Evolutionary conservation across 2,797 vertebrate species (phyloP), one percentile per base, ranked within the genome.

Genomic region (Muscicapa comitata): DNA sequence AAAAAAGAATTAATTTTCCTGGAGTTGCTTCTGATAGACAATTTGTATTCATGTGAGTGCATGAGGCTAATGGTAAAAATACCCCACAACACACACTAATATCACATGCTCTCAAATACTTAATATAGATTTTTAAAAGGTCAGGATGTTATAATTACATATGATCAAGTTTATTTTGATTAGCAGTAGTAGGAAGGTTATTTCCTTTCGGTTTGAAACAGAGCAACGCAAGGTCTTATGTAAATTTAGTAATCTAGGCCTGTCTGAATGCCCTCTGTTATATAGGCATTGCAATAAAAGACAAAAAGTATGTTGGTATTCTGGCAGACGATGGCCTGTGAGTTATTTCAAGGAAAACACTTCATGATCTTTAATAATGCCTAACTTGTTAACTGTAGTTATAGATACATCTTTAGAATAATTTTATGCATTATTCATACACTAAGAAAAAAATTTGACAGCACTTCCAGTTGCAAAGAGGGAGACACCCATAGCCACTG

Each of bases 131-230:
- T 53, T 95, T 70, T 1, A 86, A 95, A 96, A 86, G 62, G 19
- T 90, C 88, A 85, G 55, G 74, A 78, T 86, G 20, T 35, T 91
- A 38, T 94, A 95, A 94, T 76, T 95, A 43, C 5, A 5, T 62
- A n/a, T 37, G 6, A 92, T 18, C 31, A 81, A 78, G 35, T 38
- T 75, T 91, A 25, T 78, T 94, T 88, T 88, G 73, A 95, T 93
- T 96, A 86, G 33, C 21, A 43, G 11, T 26, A 59, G 58, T 31
- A 58, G 43, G 43, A 90, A 26, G 13, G 33, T 47, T 81, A n/a
- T 28, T 91, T 88, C 35, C 45, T 86, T 67, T 65, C 43, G 17
- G 17, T 86, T 74, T 77, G 59, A 77, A 89, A 57, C 9, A 65
- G n/a, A 65, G 28, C 11, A 87, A 31, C 23, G 40, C 3, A 75